Conservation (phyloP, 1,140 invertebrate genomes). For the Pseudomyrmex cubaensis region DNA sequence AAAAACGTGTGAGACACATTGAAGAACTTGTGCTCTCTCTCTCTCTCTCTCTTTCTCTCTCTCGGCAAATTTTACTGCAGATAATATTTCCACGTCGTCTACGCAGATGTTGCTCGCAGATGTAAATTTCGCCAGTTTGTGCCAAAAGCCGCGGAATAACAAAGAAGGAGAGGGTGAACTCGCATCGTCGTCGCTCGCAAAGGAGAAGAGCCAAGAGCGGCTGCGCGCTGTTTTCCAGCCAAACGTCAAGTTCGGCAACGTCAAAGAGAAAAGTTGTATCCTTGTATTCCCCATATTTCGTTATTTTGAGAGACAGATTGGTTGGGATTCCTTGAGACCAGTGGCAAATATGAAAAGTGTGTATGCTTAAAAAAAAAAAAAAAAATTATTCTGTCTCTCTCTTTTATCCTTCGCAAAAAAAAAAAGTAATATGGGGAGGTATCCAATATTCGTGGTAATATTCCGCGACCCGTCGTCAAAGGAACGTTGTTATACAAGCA, state of each 20-base stretch:
- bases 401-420: not conserved
- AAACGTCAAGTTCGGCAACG: constrained; percentile 1
- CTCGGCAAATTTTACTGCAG: not conserved
- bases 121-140: constrained; percentile 37
- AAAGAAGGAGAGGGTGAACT: not conserved
- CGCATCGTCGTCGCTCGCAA: not conserved
- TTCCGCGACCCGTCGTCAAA: not conserved
- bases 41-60: too few species aligned
- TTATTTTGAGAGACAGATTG: not conserved
- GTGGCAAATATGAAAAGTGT: not conserved
- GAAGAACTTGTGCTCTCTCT: too few species aligned
- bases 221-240: not conserved
- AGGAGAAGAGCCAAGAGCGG: too few species aligned
- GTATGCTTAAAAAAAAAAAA: not conserved
- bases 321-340: too few species aligned
- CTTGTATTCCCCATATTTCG: not conserved
- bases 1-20: not conserved
- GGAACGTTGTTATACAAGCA: not conserved
- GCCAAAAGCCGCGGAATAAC: not conserved
- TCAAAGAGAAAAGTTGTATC: constrained; percentile 22
- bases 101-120: not conserved
- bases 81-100: constrained; percentile 2
- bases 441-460: constrained; percentile 25
- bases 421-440: not conserved
- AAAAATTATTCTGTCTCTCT: not conserved